These are phyloP conservation scores for Tupaia chinensis DNA, from an alignment of 2,113 vertebrate species.

Conservation along the genomic window DNA sequence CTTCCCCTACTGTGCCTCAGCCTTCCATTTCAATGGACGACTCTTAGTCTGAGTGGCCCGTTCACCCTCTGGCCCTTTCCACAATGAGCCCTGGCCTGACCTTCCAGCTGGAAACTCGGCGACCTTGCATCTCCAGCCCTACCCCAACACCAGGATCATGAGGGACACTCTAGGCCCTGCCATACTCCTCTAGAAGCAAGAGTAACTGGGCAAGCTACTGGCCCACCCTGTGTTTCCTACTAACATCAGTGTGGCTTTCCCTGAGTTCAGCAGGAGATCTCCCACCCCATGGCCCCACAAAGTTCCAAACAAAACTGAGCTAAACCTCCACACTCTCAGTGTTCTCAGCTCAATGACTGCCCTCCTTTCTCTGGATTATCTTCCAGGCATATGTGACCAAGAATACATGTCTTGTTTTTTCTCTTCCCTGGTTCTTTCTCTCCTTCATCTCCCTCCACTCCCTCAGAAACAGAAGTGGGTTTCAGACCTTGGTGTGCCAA, in stretches of 20 bases:
- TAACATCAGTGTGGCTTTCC: neutral
- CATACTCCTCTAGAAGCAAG: neutral
- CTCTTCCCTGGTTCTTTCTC: neutral
- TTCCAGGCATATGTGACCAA: neutral
- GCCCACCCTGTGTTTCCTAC: neutral
- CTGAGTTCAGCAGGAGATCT: rapidly evolving
- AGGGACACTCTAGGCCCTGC: neutral
- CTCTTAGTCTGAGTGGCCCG: neutral
- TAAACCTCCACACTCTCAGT: neutral
- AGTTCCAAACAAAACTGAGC: neutral
- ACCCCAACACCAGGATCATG: neutral
- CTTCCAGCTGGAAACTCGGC: neutral
- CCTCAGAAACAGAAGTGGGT: neutral
- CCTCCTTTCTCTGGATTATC: neutral
- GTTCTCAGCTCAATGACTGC: neutral
- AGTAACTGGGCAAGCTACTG: neutral
- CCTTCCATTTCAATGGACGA: too few species aligned
- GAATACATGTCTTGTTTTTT: neutral
- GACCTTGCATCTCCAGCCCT: neutral
- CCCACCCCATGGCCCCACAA: too few species aligned
- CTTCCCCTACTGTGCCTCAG: too few species aligned
- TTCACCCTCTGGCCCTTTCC: neutral
- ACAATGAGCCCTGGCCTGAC: neutral
- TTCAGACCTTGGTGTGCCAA: neutral
- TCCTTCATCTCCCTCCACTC: neutral